Evolutionary conservation across 2,113 vertebrate genomes (phyloP).

Genomic region (Otolemur garnettii): DNA sequence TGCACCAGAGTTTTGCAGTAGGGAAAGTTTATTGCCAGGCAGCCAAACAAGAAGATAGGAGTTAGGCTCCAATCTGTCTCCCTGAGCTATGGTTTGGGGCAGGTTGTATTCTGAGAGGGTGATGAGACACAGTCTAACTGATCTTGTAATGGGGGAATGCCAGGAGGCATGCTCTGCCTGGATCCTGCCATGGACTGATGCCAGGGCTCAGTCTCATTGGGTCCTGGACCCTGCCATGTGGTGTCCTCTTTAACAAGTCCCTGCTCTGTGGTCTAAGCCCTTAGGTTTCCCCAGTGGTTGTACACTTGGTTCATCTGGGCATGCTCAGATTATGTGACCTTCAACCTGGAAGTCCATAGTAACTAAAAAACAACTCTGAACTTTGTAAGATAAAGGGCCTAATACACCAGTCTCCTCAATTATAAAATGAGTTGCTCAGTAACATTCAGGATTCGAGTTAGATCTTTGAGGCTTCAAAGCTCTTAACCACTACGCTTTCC

Average conservation of each 20-base stretch:
- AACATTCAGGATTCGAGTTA: not conserved
- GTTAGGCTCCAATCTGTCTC: not conserved
- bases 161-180: not conserved
- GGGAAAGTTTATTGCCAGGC: too few species aligned
- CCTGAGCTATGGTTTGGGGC: not conserved
- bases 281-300: not conserved
- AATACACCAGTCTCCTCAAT: not conserved
- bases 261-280: not conserved
- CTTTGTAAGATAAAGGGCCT: too few species aligned
- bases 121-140: not conserved
- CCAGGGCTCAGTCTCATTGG: too few species aligned
- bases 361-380: not conserved
- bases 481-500: not conserved
- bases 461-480: not conserved
- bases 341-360: not conserved
- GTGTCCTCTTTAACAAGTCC: not conserved
- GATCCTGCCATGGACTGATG: not conserved
- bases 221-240: not conserved
- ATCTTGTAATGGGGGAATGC: not conserved
- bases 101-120: not conserved
- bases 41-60: not conserved
- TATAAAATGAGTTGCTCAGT: not conserved
- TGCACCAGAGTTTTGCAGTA: too few species aligned
- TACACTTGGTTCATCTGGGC: not conserved
- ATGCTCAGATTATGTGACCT: not conserved